phyloP scores from a whole-genome alignment of 2,113 vertebrate genomes.

The Neolamprologus sp. region DNA sequence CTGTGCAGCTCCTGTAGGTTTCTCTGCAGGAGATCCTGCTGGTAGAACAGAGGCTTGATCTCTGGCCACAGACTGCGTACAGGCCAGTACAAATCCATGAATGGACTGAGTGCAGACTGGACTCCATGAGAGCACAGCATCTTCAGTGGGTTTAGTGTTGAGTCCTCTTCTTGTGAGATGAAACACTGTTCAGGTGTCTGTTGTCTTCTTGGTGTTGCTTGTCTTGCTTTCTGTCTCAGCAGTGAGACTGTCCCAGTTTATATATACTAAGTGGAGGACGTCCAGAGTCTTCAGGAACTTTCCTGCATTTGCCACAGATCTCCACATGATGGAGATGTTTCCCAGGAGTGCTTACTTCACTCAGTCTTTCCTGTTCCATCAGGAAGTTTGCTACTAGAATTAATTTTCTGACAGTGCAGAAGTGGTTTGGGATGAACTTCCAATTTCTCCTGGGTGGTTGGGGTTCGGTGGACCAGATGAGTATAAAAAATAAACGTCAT shows the following conservation, averaged over 20 bases:
- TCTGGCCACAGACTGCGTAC: too few relatives aligned
- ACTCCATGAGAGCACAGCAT: constrained; percentile 12
- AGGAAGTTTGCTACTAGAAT: background rate
- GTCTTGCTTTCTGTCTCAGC: background rate
- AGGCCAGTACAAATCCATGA: too few relatives aligned
- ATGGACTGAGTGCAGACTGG: background rate
- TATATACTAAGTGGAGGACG: background rate
- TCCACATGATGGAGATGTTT: background rate
- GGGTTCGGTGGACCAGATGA: background rate
- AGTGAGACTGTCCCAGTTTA: background rate
- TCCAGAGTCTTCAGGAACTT: constrained; percentile 1
- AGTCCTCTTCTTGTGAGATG: background rate
- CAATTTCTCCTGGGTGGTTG: background rate
- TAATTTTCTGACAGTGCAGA: background rate
- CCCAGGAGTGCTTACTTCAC: background rate
- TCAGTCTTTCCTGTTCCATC: background rate
- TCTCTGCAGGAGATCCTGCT: too few relatives aligned
- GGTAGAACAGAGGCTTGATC: too few relatives aligned
- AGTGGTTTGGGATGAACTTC: background rate
- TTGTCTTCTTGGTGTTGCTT: background rate
- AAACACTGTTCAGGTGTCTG: background rate
- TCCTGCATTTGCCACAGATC: background rate
- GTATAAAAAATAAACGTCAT: background rate
- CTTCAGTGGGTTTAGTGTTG: background rate
- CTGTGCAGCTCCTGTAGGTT: too few relatives aligned